Evolutionary conservation across 2,113 vertebrate genomes (phyloP), one percentile per base, ranked within the genome.

Genomic region (Sinocyclocheilus rhinocerous): DNA sequence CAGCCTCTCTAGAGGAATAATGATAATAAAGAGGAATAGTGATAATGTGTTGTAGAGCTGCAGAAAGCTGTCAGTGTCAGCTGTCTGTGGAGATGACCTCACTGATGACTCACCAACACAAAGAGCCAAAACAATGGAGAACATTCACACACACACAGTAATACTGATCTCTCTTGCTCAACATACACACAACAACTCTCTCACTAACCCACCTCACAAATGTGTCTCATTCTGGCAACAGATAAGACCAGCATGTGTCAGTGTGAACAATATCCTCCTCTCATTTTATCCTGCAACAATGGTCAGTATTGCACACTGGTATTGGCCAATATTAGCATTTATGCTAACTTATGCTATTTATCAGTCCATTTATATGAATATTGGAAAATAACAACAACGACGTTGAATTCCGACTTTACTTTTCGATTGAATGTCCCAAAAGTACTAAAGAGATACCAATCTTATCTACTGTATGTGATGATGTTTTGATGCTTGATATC

Each of bases 111-210:
- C 78, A 57, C 18, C n/a, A 59, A 83, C n/a, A 70, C 77, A 83
- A 39, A 85, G 59, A 83, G 65, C 87, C 57, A 75, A 45, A 11
- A 89, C 88, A 87, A 79, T 52, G 86, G 61, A 81, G 63, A 76
- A 63, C 57, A 84, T 85, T 63, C 83, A 81, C 52, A 55, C 55
- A 36, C 42, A 45, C 42, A 45, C 9, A 45, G 42, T 18, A 52
- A 16, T 52, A 55, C 52, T 52, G 55, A 70, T 69, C 42, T 24
- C 77, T 16, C 48, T 70, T 22, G 61, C 81, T 69, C 18, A 42
- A 50, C 75, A 73, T 33, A 18, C 26, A 83, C 18, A 75, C n/a
- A 78, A 24, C 3, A 36, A 48, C 10, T 48, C 45, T 72, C 45
- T 26, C 13, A 48, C 13, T 76, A 76, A 50, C 16, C 45, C 63